A percentile compares a stretch with the other conserved stretches of the same genome.
Evolutionary conservation across 2,888 invertebrate genomes (phyloP).

Genomic region (Xestoiulus laeticollis): DNA sequence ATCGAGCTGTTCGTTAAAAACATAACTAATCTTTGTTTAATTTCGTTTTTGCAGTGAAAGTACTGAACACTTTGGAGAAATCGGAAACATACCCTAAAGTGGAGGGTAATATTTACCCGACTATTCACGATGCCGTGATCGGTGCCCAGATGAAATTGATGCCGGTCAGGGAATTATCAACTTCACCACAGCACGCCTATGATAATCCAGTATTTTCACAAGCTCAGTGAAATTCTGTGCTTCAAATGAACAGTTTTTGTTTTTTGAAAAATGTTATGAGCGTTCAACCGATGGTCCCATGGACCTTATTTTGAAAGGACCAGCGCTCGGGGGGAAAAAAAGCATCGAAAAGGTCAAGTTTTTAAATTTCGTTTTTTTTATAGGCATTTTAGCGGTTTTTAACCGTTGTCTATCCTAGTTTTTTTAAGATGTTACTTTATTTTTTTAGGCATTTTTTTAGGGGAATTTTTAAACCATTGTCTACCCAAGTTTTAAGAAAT

Average conservation of each 20-base stretch:
- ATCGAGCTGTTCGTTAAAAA: too few relatives aligned
- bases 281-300: neutral
- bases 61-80: conserved; percentile 44
- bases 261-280: too few relatives aligned
- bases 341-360: neutral
- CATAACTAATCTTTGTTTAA: too few relatives aligned
- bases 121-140: conserved; percentile 51
- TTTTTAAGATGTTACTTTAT: neutral
- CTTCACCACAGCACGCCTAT: conserved; percentile 25
- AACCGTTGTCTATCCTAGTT: neutral
- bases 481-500: neutral
- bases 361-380: neutral
- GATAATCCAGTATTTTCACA: conserved; percentile 48
- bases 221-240: neutral
- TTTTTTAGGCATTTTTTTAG: neutral
- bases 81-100: conserved; percentile 44
- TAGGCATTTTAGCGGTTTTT: neutral
- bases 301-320: neutral
- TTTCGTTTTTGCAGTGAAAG: conserved; percentile 45
- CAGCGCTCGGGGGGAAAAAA: neutral
- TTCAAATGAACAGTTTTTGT: neutral
- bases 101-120: conserved; percentile 40
- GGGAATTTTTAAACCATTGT: neutral
- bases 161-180: neutral
- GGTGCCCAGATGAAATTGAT: conserved; percentile 43